These are phyloP conservation scores for Aspidiotus rigidus DNA, from an alignment of 2,888 invertebrate species.

Conservation along the genomic window DNA sequence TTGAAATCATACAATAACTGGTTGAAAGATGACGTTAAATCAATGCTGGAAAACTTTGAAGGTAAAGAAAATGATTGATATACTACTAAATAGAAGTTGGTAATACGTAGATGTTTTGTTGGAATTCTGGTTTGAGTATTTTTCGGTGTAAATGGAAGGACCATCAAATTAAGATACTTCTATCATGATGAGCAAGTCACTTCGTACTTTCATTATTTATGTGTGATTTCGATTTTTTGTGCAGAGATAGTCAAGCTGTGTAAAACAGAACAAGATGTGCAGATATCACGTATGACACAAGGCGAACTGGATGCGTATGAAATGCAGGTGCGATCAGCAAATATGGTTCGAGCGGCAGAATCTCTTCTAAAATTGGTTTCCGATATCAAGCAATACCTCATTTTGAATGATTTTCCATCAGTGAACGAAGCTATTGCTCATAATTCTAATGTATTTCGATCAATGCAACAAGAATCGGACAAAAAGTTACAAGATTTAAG, in stretches of 20 bases:
- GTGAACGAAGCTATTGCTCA: conserved; percentile 95
- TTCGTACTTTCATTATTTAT: conserved; percentile 6
- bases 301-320: conserved; percentile 92
- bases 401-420: conserved; percentile 95
- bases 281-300: conserved; percentile 79
- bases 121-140: not conserved
- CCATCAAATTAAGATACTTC: not conserved
- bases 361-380: conserved; percentile 94
- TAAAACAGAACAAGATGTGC: conserved; percentile 72
- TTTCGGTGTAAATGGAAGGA: not conserved
- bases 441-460: conserved; percentile 79
- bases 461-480: conserved; percentile 86
- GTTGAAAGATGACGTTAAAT: conserved; percentile 91
- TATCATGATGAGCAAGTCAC: not conserved
- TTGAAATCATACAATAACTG: conserved; percentile 89
- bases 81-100: too few relatives aligned
- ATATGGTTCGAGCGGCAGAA: conserved; percentile 94
- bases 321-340: conserved; percentile 93
- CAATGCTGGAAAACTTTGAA: conserved; percentile 95
- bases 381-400: conserved; percentile 94
- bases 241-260: conserved; percentile 81
- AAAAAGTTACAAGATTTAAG: conserved; percentile 81
- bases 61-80: conserved; percentile 50
- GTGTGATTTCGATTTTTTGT: conserved; percentile 38
- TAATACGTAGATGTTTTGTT: not conserved